These are phyloP conservation scores for Bombus superbus DNA, from an alignment of 1,140 invertebrate genomes.

Conservation along the genomic window DNA sequence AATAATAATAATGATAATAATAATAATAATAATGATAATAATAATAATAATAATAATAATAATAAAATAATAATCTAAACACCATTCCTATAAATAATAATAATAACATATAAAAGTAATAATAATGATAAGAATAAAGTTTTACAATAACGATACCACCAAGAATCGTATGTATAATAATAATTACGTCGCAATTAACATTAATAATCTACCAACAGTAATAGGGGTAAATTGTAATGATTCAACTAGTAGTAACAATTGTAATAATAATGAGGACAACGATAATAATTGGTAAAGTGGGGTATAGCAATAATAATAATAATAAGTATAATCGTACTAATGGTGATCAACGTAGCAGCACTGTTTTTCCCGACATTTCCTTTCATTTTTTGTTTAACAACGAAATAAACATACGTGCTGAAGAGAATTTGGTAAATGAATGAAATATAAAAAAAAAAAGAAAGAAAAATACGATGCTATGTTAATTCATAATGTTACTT, in stretches of 20 bases:
- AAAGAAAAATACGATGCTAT: conserved; percentile 28
- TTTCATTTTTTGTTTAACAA: conserved; percentile 27
- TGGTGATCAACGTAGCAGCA: conserved; percentile 59
- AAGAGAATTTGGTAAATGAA: conserved; percentile 41
- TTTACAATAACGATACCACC: conserved; percentile 50
- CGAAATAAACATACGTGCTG: conserved; percentile 57
- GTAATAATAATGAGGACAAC: conserved; percentile 59
- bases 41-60: conserved; percentile 63
- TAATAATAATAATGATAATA: conserved; percentile 53
- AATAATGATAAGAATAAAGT: conserved; percentile 62
- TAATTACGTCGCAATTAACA: conserved; percentile 46
- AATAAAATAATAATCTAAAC: conserved; percentile 43
- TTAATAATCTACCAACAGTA: conserved; percentile 53
- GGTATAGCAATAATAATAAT: conserved; percentile 53
- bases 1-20: conserved; percentile 32
- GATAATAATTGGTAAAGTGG: conserved; percentile 54
- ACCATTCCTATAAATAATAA: conserved; percentile 53
- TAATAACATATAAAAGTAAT: conserved; percentile 63
- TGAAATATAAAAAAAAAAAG: conserved; percentile 56
- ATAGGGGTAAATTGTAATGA: conserved; percentile 55
- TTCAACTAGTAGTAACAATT: conserved; percentile 52
- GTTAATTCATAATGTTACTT: conserved; percentile 67
- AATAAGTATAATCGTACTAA: conserved; percentile 53
- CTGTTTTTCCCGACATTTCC: neutral
- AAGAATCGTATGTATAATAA: conserved; percentile 45